phyloP scores from a whole-genome alignment of 2,888 invertebrate species.

The Andrena flavipes region DNA sequence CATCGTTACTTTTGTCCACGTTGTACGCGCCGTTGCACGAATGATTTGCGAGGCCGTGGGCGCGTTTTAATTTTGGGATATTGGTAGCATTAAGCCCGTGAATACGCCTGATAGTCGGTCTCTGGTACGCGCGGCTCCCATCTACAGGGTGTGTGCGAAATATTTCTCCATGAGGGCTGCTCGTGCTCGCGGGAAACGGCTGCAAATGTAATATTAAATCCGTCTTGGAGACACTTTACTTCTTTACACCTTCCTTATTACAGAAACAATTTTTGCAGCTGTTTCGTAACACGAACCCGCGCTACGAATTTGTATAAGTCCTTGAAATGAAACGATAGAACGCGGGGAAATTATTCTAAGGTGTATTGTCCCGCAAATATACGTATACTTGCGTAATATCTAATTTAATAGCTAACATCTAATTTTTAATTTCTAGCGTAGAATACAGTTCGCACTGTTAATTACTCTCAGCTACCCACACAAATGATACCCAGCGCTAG shows the following conservation, averaged over 20 bases:
- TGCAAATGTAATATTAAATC: background rate
- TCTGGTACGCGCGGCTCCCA: constrained; percentile 44
- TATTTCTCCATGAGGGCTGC: background rate
- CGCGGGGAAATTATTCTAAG: too few species aligned
- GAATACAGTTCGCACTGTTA: too few species aligned
- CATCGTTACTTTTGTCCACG: constrained; percentile 66
- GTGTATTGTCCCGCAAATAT: too few species aligned
- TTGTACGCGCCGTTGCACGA: constrained; percentile 64
- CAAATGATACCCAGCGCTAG: too few species aligned
- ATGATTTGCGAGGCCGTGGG: constrained; percentile 76
- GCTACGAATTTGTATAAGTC: too few species aligned
- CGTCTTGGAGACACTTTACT: background rate
- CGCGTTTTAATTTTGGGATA: constrained; percentile 79
- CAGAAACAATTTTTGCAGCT: background rate
- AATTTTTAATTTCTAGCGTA: too few species aligned
- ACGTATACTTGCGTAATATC: too few species aligned
- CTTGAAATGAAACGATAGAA: too few species aligned
- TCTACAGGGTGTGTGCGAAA: constrained; percentile 65
- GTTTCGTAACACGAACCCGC: background rate
- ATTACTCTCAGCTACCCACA: too few species aligned
- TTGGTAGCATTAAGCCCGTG: constrained; percentile 74
- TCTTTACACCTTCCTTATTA: background rate
- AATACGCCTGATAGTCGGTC: constrained; percentile 65
- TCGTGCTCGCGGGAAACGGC: background rate
- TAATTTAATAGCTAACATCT: too few species aligned